phyloP scores from a whole-genome alignment of 2,113 vertebrate species.

The Zapornia atra region DNA sequence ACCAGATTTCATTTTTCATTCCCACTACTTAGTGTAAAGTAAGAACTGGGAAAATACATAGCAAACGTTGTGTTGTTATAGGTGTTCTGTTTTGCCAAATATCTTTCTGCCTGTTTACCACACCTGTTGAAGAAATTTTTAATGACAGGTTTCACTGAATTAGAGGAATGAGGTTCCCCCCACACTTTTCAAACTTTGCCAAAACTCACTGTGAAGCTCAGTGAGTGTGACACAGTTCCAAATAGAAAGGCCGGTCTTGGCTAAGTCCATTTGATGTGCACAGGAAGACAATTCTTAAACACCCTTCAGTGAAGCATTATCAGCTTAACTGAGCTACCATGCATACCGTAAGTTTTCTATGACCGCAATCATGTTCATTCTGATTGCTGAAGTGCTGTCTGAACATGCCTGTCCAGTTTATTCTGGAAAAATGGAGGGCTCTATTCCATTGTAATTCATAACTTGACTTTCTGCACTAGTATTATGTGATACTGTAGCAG shows the following conservation, averaged over 20 bases:
- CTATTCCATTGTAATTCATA: neutral
- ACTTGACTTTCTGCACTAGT: neutral
- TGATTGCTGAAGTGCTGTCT: neutral
- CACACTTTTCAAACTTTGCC: too few species aligned
- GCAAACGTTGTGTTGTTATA: neutral
- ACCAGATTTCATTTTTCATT: neutral
- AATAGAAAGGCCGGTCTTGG: neutral
- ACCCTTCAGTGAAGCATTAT: neutral
- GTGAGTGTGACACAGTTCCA: neutral
- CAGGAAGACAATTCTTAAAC: neutral
- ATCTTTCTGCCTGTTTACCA: neutral
- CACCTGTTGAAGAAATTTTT: neutral
- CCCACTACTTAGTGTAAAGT: neutral
- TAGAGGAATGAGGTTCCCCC: too few species aligned
- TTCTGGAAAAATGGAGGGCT: neutral
- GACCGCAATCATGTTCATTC: neutral
- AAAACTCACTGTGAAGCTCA: neutral
- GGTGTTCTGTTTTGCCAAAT: neutral
- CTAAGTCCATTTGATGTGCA: neutral
- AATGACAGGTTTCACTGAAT: neutral
- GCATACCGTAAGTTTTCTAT: neutral
- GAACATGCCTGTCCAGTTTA: neutral
- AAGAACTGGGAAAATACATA: neutral
- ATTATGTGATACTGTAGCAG: neutral
- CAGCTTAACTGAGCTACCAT: neutral